Conservation (phyloP, 1,140 invertebrate genomes). For the Periplaneta americana region DNA sequence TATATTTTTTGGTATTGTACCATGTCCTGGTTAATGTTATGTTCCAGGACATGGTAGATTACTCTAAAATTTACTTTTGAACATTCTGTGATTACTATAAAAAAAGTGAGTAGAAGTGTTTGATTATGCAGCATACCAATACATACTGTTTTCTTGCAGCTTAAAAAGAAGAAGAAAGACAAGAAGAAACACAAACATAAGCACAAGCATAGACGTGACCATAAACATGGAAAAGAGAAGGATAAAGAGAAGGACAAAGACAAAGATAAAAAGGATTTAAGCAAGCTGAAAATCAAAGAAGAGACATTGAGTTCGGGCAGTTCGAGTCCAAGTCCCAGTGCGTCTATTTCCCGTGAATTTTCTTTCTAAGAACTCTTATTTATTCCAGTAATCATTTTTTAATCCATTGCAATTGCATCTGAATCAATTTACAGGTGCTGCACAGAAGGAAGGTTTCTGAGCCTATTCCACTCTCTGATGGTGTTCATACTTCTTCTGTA, state of each 20-base stretch:
- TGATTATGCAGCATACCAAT: conserved; percentile 16
- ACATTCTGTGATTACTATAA: too few species aligned
- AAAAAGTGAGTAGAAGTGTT: too few species aligned
- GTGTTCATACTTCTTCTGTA: too few species aligned
- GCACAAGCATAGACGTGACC: conserved; percentile 67
- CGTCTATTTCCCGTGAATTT: conserved; percentile 18
- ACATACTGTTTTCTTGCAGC: conserved; percentile 38
- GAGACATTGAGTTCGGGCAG: conserved; percentile 57
- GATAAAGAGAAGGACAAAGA: conserved; percentile 52
- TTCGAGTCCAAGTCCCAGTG: conserved; percentile 50
- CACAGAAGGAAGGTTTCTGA: too few species aligned
- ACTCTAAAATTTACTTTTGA: too few species aligned
- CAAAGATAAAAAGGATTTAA: conserved; percentile 38
- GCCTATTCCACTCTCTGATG: too few species aligned
- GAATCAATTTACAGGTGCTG: too few species aligned
- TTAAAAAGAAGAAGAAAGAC: conserved; percentile 76
- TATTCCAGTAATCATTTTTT: background rate
- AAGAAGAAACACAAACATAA: conserved; percentile 78
- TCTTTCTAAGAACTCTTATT: conserved; percentile 3
- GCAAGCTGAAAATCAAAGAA: conserved; percentile 42
- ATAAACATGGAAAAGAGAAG: conserved; percentile 52
- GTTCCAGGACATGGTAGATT: too few species aligned
- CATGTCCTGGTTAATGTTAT: too few species aligned
- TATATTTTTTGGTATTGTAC: too few species aligned
- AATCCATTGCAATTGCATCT: too few species aligned